Conservation (phyloP, 2,797 vertebrate genomes). For the Thaleichthys pacificus region DNA sequence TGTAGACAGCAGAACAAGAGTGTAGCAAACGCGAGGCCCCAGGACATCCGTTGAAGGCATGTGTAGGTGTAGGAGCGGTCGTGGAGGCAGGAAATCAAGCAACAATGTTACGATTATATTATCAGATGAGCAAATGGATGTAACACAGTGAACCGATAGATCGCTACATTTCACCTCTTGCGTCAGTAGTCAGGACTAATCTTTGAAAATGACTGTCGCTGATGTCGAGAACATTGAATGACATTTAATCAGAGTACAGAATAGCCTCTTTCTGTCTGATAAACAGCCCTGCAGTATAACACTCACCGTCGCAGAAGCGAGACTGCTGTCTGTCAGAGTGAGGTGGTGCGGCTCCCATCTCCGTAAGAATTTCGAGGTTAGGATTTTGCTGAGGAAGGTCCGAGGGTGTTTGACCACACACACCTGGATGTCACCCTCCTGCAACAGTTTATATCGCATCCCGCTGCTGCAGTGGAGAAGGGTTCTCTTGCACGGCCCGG, state of each 20-base stretch:
- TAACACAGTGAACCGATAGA: slow-evolving; percentile 17
- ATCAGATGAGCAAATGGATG: slow-evolving; percentile 18
- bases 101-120: slow-evolving; percentile 22
- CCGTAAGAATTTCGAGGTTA: slow-evolving; percentile 95
- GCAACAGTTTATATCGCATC: slow-evolving; percentile 97
- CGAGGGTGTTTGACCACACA: slow-evolving; percentile 95
- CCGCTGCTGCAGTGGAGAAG: slow-evolving; percentile 86
- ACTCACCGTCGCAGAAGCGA: slow-evolving; percentile 94
- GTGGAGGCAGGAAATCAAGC: background rate
- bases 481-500: slow-evolving; percentile 85
- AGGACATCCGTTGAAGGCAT: background rate
- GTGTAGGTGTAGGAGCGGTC: slow-evolving; percentile 18
- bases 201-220: slow-evolving; percentile 7
- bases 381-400: slow-evolving; percentile 98
- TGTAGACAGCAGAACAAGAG: too few species aligned
- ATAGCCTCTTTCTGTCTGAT: background rate
- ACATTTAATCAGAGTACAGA: background rate
- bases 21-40: background rate
- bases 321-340: slow-evolving; percentile 89
- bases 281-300: background rate
- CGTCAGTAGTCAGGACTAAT: slow-evolving; percentile 56
- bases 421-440: slow-evolving; percentile 99
- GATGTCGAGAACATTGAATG: background rate
- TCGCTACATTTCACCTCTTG: slow-evolving; percentile 31
- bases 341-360: slow-evolving; percentile 98